A percentile compares a stretch with the other conserved stretches of the same genome.
Conservation (phyloP, 2,797 vertebrate genomes). For the Sitta carolinensis region DNA sequence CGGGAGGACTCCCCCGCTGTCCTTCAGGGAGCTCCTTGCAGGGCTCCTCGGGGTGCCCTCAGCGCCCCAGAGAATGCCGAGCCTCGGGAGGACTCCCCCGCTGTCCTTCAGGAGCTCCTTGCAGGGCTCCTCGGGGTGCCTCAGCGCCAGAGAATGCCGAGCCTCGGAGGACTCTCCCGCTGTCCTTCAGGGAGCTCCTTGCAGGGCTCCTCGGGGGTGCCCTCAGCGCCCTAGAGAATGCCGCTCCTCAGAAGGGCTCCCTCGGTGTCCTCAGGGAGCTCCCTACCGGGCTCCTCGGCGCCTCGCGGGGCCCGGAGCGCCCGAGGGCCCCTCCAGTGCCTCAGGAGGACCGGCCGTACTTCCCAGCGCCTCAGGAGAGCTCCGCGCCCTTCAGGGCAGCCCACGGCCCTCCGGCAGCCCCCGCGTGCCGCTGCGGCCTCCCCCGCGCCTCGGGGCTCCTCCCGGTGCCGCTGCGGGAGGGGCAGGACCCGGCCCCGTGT, state of each 20-base stretch:
- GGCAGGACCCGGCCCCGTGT: accelerated
- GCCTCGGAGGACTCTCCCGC: no score
- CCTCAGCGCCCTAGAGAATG: not conserved
- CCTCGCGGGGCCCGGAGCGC: not conserved
- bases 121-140: not conserved
- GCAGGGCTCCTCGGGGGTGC: not conserved
- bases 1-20: no score
- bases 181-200: no score
- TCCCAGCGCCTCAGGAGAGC: no score
- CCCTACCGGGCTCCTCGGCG: not conserved
- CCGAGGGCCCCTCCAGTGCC: not conserved
- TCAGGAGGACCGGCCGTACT: not conserved
- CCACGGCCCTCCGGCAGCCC: no score
- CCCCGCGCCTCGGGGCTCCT: not conserved
- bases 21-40: no score
- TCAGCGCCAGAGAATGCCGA: no score
- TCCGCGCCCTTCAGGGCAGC: not conserved
- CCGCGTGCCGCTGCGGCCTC: not conserved
- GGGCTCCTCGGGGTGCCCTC: not conserved
- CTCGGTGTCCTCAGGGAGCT: not conserved
- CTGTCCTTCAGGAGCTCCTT: no score
- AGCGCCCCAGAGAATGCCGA: no score
- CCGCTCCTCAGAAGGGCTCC: accelerated
- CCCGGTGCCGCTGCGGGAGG: not conserved
- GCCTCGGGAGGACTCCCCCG: no score